Evolutionary conservation across 2,888 invertebrate species (phyloP).

Genomic region (Dasypolia templi): DNA sequence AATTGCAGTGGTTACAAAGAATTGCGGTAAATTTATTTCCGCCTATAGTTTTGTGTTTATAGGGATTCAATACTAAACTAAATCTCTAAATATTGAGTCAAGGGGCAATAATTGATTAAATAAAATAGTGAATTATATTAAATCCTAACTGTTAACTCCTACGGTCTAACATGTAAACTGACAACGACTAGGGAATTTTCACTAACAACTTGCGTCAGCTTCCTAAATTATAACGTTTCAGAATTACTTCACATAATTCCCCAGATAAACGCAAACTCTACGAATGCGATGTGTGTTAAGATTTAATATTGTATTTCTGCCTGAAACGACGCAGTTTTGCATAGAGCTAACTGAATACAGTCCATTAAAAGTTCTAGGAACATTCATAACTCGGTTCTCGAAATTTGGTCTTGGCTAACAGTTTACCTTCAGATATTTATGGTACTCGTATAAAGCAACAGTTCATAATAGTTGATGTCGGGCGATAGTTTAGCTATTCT

Average conservation of each 20-base stretch:
- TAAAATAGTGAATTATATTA: constrained; percentile 18
- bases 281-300: constrained; percentile 66
- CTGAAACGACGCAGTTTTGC: constrained; percentile 76
- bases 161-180: constrained; percentile 18
- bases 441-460: constrained; percentile 53
- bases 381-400: constrained; percentile 75
- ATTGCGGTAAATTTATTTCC: neutral
- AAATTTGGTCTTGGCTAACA: constrained; percentile 74
- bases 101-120: constrained; percentile 24
- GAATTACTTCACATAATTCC: constrained; percentile 62
- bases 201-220: constrained; percentile 54
- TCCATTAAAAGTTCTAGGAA: constrained; percentile 84
- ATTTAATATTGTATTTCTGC: constrained; percentile 66
- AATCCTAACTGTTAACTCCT: constrained; percentile 18
- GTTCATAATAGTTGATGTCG: constrained; percentile 19
- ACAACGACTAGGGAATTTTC: constrained; percentile 43
- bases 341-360: constrained; percentile 81
- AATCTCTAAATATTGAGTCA: constrained; percentile 16
- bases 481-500: constrained; percentile 11
- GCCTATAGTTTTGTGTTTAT: neutral
- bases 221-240: constrained; percentile 55
- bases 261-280: constrained; percentile 61
- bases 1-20: neutral
- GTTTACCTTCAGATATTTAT: constrained; percentile 63
- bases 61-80: neutral